Percentiles rank a stretch among this genome's conserved stretches.
These are phyloP conservation scores for Etheostoma perlongum DNA, from an alignment of 2,797 vertebrate species.

Conservation along the genomic window DNA sequence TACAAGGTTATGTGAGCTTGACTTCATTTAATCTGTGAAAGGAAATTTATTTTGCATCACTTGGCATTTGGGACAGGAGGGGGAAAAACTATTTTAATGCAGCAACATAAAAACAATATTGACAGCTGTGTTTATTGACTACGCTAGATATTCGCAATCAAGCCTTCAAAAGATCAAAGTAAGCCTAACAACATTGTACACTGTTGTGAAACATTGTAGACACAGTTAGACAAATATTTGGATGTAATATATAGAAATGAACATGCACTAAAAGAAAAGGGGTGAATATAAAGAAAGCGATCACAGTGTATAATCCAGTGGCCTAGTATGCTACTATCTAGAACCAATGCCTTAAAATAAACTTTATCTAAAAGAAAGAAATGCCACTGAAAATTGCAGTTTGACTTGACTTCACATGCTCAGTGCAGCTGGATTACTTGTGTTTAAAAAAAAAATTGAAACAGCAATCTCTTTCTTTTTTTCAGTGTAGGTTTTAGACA, in stretches of 20 bases:
- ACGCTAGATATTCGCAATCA: slow-evolving; percentile 17
- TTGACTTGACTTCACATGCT: slow-evolving; percentile 57
- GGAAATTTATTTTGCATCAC: slow-evolving; percentile 70
- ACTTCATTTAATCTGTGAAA: slow-evolving; percentile 71
- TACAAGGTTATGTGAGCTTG: slow-evolving; percentile 69
- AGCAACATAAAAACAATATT: slow-evolving; percentile 64
- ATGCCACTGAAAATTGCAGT: slow-evolving; percentile 38
- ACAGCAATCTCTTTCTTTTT: slow-evolving; percentile 66
- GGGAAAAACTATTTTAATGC: slow-evolving; percentile 60
- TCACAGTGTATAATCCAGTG: neutral
- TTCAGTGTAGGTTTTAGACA: slow-evolving; percentile 69
- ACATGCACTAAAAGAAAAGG: neutral
- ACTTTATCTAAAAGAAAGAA: slow-evolving; percentile 33
- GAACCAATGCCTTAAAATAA: slow-evolving; percentile 42
- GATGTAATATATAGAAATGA: neutral
- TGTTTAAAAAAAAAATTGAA: slow-evolving; percentile 61
- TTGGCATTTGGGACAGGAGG: slow-evolving; percentile 74
- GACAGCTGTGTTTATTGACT: slow-evolving; percentile 64
- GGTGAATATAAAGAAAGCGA: neutral
- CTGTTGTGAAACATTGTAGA: slow-evolving; percentile 19
- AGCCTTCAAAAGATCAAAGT: slow-evolving; percentile 39
- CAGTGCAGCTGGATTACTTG: slow-evolving; percentile 59
- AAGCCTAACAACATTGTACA: slow-evolving; percentile 11
- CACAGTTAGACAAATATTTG: slow-evolving; percentile 10
- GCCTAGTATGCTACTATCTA: neutral